phyloP scores from a whole-genome alignment of 2,113 vertebrate genomes.

The Platycercus adscitus region DNA sequence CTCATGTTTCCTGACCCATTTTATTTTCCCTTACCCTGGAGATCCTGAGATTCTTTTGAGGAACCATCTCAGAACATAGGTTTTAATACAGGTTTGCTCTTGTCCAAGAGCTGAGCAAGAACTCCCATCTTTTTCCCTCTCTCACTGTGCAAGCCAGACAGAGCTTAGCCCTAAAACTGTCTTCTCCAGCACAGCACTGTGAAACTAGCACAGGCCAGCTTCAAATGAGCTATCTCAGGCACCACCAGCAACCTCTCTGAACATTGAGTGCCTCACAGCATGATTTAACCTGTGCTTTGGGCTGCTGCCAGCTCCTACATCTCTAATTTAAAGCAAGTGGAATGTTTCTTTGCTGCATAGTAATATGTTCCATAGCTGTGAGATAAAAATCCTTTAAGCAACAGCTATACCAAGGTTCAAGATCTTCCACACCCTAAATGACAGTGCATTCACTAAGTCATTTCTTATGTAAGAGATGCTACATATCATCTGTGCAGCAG shows the following conservation, averaged over 20 bases:
- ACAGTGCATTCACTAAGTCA: not conserved
- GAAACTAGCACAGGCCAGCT: not conserved
- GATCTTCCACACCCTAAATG: not conserved
- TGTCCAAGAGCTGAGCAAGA: not conserved
- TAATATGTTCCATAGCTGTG: not conserved
- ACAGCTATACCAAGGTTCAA: not conserved
- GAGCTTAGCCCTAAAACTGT: not conserved
- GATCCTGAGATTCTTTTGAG: not conserved
- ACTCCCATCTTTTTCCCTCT: not conserved
- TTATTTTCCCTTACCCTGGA: not conserved
- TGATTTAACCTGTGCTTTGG: slow-evolving; percentile 7
- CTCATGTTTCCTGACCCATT: not conserved
- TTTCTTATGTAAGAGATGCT: not conserved
- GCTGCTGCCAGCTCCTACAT: not conserved
- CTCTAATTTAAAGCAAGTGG: slow-evolving; percentile 6
- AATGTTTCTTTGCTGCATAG: not conserved
- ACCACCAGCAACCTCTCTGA: not conserved
- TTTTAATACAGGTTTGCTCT: not conserved
- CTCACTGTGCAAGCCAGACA: not conserved
- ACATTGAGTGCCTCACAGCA: not conserved
- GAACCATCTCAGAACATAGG: not conserved
- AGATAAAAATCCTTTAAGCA: not conserved
- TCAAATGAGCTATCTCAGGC: not conserved
- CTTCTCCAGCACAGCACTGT: not conserved
- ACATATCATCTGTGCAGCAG: not conserved